Percentiles rank a stretch among this genome's conserved stretches.
These are phyloP conservation scores for Marasmarcha lunaedactyla DNA, from an alignment of 2,888 invertebrate genomes.

Conservation along the genomic window DNA sequence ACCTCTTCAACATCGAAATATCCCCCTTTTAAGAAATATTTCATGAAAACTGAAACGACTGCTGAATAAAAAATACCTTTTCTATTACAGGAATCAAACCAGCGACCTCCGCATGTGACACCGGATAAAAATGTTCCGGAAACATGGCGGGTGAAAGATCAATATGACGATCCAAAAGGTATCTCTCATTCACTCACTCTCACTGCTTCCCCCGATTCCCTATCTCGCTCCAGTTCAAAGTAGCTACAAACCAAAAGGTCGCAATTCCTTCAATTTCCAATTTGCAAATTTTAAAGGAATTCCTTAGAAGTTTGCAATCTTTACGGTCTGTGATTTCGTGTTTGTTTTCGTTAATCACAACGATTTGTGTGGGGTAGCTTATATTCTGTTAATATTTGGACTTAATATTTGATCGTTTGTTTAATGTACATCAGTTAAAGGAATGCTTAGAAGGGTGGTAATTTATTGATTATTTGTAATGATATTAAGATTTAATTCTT, in stretches of 20 bases:
- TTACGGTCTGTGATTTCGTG: conserved; percentile 34
- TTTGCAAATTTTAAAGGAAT: conserved; percentile 38
- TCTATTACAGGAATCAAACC: conserved; percentile 33
- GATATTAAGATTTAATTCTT: no score
- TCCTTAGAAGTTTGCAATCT: conserved; percentile 27
- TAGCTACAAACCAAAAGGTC: conserved; percentile 51
- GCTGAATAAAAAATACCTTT: conserved; percentile 50
- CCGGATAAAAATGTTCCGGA: conserved; percentile 57
- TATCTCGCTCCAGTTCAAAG: conserved; percentile 38
- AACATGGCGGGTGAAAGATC: conserved; percentile 71
- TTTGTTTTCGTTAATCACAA: conserved; percentile 42
- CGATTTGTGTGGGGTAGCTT: conserved; percentile 43
- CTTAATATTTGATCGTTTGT: no score
- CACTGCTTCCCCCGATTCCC: conserved; percentile 14
- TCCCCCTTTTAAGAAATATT: no score
- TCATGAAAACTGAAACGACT: conserved; percentile 61
- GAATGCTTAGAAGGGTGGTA: no score
- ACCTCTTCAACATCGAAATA: no score
- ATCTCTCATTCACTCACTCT: conserved; percentile 31
- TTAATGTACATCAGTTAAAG: no score
- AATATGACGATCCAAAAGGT: conserved; percentile 67
- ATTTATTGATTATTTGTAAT: no score
- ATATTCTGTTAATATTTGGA: conserved; percentile 28
- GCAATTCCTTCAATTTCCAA: conserved; percentile 46
- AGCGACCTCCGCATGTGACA: conserved; percentile 29